Evolutionary conservation across 2,113 vertebrate species (phyloP).

Genomic region (Mus spicilegus): DNA sequence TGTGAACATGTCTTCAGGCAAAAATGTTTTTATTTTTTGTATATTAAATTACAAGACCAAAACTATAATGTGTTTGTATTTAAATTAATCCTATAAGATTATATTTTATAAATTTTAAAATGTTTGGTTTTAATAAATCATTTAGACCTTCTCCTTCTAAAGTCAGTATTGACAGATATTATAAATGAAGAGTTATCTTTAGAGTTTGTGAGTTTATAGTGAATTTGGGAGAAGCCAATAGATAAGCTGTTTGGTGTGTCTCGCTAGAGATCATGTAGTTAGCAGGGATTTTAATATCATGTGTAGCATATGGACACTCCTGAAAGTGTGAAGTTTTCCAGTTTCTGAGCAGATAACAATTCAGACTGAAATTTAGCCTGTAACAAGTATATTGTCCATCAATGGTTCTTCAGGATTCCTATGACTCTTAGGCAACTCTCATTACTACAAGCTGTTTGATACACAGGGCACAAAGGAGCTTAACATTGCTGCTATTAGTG

Average conservation of each 20-base stretch:
- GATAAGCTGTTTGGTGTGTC: not conserved
- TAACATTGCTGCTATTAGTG: conserved; percentile 89
- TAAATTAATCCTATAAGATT: not conserved
- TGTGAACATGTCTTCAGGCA: not conserved
- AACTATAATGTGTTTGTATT: conserved; percentile 32
- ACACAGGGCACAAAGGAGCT: conserved; percentile 89
- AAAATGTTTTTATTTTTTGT: not conserved
- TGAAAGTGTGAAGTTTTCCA: conserved; percentile 67
- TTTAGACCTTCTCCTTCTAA: not conserved
- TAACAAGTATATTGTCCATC: conserved; percentile 84
- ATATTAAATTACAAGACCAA: not conserved
- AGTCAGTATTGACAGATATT: not conserved
- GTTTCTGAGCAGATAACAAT: conserved; percentile 82
- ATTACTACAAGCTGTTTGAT: conserved; percentile 88
- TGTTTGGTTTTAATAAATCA: not conserved
- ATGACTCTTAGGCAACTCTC: conserved; percentile 85
- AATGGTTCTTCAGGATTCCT: conserved; percentile 83
- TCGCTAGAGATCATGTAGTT: conserved; percentile 29
- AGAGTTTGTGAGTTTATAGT: conserved; percentile 61
- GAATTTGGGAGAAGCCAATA: conserved; percentile 52
- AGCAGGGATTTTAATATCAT: conserved; percentile 73
- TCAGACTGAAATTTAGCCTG: conserved; percentile 77
- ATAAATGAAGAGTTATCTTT: not conserved
- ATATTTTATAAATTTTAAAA: not conserved
- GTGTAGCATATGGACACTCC: conserved; percentile 49